Evolutionary conservation across 2,888 invertebrate genomes (phyloP).

Genomic region (Deroplatys truncata): DNA sequence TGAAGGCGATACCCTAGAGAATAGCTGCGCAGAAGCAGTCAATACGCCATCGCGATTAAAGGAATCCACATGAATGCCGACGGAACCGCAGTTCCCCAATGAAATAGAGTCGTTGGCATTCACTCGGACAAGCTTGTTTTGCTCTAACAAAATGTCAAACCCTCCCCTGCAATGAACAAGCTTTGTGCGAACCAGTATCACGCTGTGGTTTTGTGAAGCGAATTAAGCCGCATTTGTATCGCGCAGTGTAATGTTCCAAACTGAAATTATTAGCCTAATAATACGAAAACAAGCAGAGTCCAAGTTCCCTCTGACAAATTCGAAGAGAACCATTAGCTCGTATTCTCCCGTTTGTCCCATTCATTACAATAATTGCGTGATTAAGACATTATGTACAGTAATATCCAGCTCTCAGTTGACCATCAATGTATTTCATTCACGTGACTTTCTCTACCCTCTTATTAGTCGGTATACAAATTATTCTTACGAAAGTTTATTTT

Average conservation of each 20-base stretch:
- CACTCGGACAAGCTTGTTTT: neutral
- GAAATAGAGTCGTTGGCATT: neutral
- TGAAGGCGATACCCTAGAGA: neutral
- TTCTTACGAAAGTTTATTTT: too few species aligned
- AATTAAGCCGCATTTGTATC: neutral
- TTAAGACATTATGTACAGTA: neutral
- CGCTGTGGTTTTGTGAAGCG: neutral
- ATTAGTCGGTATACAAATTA: too few species aligned
- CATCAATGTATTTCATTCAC: too few species aligned
- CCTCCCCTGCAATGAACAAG: neutral
- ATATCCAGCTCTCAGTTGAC: too few species aligned
- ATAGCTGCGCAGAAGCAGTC: neutral
- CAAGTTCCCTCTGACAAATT: neutral
- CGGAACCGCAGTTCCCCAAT: neutral
- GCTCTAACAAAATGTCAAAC: neutral
- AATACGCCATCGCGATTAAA: neutral
- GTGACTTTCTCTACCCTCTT: too few species aligned
- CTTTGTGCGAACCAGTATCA: neutral
- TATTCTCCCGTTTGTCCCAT: neutral
- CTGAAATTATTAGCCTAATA: neutral
- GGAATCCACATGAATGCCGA: neutral
- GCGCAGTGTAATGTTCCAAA: neutral
- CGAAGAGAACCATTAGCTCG: too few species aligned
- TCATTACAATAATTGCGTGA: neutral
- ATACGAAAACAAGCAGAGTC: neutral